Evolutionary conservation across 2,888 invertebrate genomes (phyloP), one percentile per base, ranked within the genome.

Genomic region (Hydraecia micacea): DNA sequence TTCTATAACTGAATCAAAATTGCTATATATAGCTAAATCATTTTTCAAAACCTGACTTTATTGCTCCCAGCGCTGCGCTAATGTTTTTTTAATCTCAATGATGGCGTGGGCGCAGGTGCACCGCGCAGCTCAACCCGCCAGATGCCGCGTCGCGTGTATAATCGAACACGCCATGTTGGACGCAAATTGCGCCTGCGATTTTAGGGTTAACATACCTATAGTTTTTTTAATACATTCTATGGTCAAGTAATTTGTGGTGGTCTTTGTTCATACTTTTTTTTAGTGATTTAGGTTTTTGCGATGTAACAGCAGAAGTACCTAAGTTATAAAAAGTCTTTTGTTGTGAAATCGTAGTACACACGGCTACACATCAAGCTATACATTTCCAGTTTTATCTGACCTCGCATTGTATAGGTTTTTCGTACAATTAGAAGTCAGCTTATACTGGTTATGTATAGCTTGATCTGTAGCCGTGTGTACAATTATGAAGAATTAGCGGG

Each of bases 131-230:
- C 68, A 73, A 80, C 82, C 84, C 65, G 78, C 86, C 89, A 89
- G 84, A 90, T 89, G 89, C 87, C 81, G 75, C 75, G 83, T 90
- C 90, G 89, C 89, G 89, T 89, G 90, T 87, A 77, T 86, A 88
- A 89, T 89, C 81, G 89, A 83, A 78, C 86, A 83, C 89, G 90
- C 82, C 88, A 88, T 88, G 86, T 87, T 90, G 87, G 63, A 55
- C 73, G 85, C 84, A 86, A 90, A 87, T 89, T 90, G 89, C 83
- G 85, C 67, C 70, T 66, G 88, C 85, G 85, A 90, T 87, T 89
- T 88, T 90, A 84, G 88, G 88, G 88, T 82, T 84, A 86, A 86
- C 74, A 75, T 78, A 65, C n/a, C 2, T 13, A 28, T n/a, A 52
- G 62, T 73, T 84, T 88, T 88, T 86, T 75, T 75, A 74, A 65